A percentile compares a stretch with the other conserved stretches of the same genome.
Conservation (phyloP, 2,888 invertebrate species). For the Beris chalybata region DNA sequence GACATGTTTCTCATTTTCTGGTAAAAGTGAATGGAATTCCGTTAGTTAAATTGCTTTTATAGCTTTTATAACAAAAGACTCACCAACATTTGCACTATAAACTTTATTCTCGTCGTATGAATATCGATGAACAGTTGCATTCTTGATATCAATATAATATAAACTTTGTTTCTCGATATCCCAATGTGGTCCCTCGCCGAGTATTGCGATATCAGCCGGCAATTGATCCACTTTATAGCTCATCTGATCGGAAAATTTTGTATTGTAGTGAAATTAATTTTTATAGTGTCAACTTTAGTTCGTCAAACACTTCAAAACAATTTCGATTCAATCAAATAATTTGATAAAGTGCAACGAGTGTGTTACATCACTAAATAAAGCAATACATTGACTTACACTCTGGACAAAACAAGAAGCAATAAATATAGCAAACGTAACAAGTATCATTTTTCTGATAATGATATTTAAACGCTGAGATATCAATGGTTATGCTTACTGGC, state of each 20-base stretch:
- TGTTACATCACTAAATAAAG: too few species aligned
- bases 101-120: slow-evolving; percentile 57
- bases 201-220: slow-evolving; percentile 50
- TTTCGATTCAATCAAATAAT: background rate
- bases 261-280: background rate
- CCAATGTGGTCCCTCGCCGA: slow-evolving; percentile 77
- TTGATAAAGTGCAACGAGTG: too few species aligned
- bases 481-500: too few species aligned
- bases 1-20: slow-evolving; percentile 57
- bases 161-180: slow-evolving; percentile 62
- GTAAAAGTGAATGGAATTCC: slow-evolving; percentile 48
- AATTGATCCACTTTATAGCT: slow-evolving; percentile 53
- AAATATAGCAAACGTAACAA: background rate
- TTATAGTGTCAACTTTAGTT: background rate
- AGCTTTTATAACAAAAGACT: slow-evolving; percentile 7
- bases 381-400: too few species aligned
- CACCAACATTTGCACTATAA: slow-evolving; percentile 58
- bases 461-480: too few species aligned
- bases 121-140: slow-evolving; percentile 50
- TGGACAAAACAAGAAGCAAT: background rate
- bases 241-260: slow-evolving; percentile 46
- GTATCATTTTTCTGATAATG: too few species aligned
- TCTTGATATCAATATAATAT: slow-evolving; percentile 66
- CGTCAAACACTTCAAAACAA: background rate
- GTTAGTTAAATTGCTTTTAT: slow-evolving; percentile 18